Percentiles rank a stretch among this genome's conserved stretches.
Conservation (phyloP, 2,113 vertebrate species). For the Lathamus discolor region DNA sequence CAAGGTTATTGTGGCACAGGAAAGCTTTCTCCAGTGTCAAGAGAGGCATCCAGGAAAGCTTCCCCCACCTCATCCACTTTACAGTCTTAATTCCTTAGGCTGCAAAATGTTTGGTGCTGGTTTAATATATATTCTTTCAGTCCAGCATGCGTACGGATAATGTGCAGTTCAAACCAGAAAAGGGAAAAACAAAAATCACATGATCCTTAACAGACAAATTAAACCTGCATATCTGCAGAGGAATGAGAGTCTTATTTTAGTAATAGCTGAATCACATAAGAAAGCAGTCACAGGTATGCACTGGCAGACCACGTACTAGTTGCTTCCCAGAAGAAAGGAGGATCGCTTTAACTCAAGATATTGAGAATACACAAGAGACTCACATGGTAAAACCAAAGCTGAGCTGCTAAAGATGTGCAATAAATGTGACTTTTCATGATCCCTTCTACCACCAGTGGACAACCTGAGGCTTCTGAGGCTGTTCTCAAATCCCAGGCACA, state of each 20-base stretch:
- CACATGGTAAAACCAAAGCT: background rate
- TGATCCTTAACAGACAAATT: background rate
- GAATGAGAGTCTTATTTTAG: background rate
- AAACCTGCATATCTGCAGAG: background rate
- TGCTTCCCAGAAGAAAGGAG: background rate
- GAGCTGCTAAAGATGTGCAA: background rate
- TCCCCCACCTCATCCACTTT: background rate
- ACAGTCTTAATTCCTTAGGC: background rate
- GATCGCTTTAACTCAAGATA: background rate
- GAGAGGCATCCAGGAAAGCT: background rate
- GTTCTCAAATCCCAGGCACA: background rate
- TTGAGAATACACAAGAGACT: background rate
- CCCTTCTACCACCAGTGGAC: background rate
- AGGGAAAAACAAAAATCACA: background rate
- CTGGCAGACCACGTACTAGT: background rate
- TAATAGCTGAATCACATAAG: background rate
- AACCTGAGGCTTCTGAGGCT: accelerated
- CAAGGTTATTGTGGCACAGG: background rate
- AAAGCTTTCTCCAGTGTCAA: background rate
- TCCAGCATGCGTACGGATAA: background rate
- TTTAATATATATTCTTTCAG: background rate
- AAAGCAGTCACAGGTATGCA: background rate
- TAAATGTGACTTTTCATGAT: background rate
- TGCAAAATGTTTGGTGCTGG: background rate
- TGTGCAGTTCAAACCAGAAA: background rate